Evolutionary conservation across 2,113 vertebrate species (phyloP).

Genomic region (Cinclus mexicanus): DNA sequence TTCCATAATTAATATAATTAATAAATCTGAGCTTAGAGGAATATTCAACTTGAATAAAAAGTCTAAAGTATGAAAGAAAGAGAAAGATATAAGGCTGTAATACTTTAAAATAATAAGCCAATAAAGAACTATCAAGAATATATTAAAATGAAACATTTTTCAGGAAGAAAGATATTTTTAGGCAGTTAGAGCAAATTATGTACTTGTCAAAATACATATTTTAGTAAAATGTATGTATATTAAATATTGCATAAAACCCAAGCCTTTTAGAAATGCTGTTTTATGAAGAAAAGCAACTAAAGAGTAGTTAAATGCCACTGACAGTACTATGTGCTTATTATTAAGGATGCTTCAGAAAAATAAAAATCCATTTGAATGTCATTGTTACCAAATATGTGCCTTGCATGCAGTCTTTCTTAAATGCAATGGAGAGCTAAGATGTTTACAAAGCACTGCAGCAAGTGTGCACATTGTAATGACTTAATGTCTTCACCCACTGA

Average conservation of each 20-base stretch:
- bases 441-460: background rate
- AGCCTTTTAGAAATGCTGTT: background rate
- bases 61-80: background rate
- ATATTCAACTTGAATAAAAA: background rate
- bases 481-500: background rate
- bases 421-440: background rate
- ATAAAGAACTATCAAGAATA: background rate
- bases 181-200: background rate
- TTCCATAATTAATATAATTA: background rate
- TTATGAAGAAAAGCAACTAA: background rate
- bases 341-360: background rate
- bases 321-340: background rate
- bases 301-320: background rate
- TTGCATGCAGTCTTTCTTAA: background rate
- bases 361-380: background rate
- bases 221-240: background rate
- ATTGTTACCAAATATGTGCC: background rate
- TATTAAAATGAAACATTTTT: background rate
- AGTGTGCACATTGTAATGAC: background rate
- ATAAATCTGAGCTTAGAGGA: background rate
- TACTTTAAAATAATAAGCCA: background rate
- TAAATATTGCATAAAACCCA: background rate
- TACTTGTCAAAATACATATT: background rate
- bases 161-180: background rate
- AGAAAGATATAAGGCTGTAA: background rate